Conservation (phyloP, 2,113 vertebrate genomes). For the Vireo altiloquus region DNA sequence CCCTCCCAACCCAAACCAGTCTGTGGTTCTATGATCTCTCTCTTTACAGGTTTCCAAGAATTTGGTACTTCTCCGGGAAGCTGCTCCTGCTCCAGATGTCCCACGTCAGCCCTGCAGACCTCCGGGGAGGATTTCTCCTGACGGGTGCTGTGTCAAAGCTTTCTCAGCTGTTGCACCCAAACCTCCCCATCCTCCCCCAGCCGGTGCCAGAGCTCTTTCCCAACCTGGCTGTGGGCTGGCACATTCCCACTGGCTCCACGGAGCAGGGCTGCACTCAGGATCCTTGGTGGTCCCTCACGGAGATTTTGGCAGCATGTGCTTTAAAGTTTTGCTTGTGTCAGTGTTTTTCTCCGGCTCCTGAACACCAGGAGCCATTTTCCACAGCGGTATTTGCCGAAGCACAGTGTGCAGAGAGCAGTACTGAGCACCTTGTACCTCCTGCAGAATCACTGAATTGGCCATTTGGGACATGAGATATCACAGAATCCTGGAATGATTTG, state of each 20-base stretch:
- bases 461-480: fast-evolving
- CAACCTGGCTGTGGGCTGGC: neutral
- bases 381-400: fast-evolving
- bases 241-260: fast-evolving
- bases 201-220: neutral
- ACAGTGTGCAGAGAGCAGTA: fast-evolving
- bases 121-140: neutral
- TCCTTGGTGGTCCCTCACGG: fast-evolving
- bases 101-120: slow-evolving; percentile 4
- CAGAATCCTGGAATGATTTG: neutral
- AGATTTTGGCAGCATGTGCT: neutral
- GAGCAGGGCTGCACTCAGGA: neutral
- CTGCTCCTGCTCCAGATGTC: slow-evolving; percentile 11
- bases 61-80: neutral
- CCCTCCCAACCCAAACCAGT: neutral
- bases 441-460: neutral
- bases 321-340: neutral
- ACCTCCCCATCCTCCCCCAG: neutral
- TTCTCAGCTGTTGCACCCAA: slow-evolving; percentile 38
- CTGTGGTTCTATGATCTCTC: no score
- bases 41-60: neutral
- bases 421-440: neutral
- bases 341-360: neutral
- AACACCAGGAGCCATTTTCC: neutral
- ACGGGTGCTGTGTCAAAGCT: slow-evolving; percentile 23